phyloP scores from a whole-genome alignment of 2,113 vertebrate species.

The Acrocephalus kingi region DNA sequence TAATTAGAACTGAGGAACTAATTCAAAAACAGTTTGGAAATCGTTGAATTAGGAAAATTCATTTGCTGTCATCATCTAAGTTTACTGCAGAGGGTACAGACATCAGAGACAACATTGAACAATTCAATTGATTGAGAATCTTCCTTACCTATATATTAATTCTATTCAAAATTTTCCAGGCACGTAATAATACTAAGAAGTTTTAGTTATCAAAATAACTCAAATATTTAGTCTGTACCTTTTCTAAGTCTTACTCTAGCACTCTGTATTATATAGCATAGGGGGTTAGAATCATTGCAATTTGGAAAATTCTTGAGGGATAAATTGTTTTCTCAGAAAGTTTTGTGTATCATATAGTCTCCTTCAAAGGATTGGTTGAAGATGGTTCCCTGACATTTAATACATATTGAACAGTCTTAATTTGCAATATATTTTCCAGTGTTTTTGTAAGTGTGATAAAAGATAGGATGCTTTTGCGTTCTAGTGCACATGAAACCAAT shows the following conservation, averaged over 20 bases:
- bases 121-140: neutral
- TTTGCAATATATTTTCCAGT: neutral
- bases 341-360: neutral
- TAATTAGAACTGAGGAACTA: neutral
- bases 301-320: neutral
- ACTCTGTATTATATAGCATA: neutral
- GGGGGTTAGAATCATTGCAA: neutral
- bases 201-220: neutral
- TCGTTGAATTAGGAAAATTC: neutral
- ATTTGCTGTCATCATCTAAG: neutral
- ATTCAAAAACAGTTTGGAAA: neutral
- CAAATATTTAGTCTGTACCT: neutral
- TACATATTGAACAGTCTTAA: neutral
- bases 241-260: neutral
- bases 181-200: neutral
- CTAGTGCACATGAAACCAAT: neutral
- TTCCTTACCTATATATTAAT: neutral
- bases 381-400: neutral
- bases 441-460: neutral
- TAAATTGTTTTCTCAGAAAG: neutral
- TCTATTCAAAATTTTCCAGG: neutral
- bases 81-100: neutral
- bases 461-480: neutral
- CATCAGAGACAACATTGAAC: neutral
- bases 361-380: neutral